Conservation (phyloP, 2,113 vertebrate species). For the Tychaedon coryphoeus region DNA sequence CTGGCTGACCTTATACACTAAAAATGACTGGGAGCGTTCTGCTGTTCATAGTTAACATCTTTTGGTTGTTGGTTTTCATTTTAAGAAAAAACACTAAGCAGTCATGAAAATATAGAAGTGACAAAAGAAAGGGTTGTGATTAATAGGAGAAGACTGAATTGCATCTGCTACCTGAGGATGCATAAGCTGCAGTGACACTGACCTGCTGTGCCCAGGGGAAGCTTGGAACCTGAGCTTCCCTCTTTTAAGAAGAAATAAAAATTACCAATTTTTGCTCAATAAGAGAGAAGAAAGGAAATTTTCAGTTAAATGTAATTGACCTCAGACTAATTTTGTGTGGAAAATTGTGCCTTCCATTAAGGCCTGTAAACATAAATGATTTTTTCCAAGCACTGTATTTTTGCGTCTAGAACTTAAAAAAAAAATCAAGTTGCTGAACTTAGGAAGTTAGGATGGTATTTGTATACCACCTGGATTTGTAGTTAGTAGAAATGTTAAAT, state of each 20-base stretch:
- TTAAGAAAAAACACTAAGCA: not conserved
- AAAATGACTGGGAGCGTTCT: accelerated
- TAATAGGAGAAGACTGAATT: not conserved
- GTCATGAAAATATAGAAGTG: not conserved
- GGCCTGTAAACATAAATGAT: not conserved
- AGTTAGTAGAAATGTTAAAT: not conserved
- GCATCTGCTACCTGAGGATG: not conserved
- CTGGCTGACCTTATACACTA: not conserved
- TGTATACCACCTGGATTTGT: not conserved
- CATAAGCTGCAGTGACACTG: not conserved
- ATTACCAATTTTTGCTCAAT: not conserved
- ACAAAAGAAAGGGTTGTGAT: not conserved
- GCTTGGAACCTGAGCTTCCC: not conserved
- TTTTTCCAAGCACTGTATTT: not conserved
- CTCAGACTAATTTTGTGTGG: not conserved
- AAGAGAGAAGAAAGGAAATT: not conserved
- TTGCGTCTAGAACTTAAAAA: not conserved
- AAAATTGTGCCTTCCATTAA: not conserved
- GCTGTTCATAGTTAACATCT: not conserved
- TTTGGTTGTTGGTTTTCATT: not conserved
- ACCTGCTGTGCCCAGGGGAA: not conserved
- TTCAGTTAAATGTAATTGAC: not conserved
- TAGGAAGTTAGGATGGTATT: not conserved
- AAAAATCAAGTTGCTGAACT: not conserved
- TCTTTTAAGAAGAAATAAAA: not conserved